phyloP scores from a whole-genome alignment of 1,140 invertebrate genomes.

The Lepidostoma basale region DNA sequence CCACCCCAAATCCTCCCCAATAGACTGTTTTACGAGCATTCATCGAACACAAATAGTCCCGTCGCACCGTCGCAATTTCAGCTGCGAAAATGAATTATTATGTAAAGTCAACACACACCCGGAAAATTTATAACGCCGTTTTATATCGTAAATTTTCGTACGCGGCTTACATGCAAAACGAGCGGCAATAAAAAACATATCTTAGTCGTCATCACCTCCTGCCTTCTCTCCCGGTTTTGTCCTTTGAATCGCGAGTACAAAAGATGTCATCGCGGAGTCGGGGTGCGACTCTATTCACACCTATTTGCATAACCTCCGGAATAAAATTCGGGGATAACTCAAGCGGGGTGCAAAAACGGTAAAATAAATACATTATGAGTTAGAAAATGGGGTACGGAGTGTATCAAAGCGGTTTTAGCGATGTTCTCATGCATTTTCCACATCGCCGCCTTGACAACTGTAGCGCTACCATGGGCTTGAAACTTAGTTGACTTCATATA shows the following conservation, averaged over 20 bases:
- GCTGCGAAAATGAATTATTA: conserved; percentile 35
- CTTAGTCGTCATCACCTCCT: conserved; percentile 27
- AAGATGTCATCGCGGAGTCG: conserved; percentile 13
- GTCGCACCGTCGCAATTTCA: not conserved
- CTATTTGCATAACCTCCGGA: conserved; percentile 36
- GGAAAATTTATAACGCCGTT: conserved; percentile 15
- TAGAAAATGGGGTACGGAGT: conserved; percentile 13
- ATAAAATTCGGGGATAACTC: conserved; percentile 35
- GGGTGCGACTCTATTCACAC: conserved; percentile 10
- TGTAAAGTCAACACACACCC: conserved; percentile 29
- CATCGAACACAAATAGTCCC: conserved; percentile 9
- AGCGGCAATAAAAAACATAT: conserved; percentile 38
- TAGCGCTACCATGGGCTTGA: too few relatives aligned
- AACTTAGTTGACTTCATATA: too few relatives aligned
- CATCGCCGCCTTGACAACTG: not conserved
- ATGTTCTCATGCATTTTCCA: conserved; percentile 25
- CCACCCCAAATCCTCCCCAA: conserved; percentile 2
- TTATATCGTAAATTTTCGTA: conserved; percentile 32
- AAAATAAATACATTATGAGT: conserved; percentile 37
- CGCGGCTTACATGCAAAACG: conserved; percentile 37
- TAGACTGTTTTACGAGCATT: conserved; percentile 31
- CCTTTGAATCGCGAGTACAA: conserved; percentile 31
- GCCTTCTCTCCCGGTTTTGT: conserved; percentile 24
- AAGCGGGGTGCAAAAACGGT: conserved; percentile 25
- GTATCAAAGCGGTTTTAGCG: conserved; percentile 36